These are phyloP conservation scores for Ametastegia equiseti DNA, from an alignment of 2,888 invertebrate species.

Conservation along the genomic window DNA sequence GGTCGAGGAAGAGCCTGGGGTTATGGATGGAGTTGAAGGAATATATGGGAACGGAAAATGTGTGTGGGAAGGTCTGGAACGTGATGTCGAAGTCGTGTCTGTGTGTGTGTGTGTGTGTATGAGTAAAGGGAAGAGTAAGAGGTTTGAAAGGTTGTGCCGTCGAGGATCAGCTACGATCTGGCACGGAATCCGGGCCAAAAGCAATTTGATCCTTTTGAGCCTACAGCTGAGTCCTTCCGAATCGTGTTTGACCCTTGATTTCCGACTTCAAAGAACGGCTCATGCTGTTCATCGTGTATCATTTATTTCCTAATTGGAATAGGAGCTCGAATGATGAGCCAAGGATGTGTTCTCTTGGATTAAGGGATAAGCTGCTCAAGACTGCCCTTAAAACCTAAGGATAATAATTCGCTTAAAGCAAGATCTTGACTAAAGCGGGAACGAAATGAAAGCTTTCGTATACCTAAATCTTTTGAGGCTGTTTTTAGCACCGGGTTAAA, in stretches of 20 bases:
- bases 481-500: neutral
- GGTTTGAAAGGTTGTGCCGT: constrained; percentile 17
- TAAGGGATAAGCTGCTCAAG: neutral
- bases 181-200: constrained; percentile 19
- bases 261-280: constrained; percentile 20
- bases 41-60: too few species aligned
- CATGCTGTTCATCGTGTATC: constrained; percentile 2
- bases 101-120: neutral
- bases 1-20: neutral
- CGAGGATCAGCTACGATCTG: constrained; percentile 32
- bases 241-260: constrained; percentile 35
- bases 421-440: neutral
- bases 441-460: neutral
- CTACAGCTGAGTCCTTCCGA: constrained; percentile 22
- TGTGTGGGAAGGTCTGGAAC: neutral
- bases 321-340: neutral
- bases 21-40: neutral
- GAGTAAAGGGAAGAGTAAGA: neutral
- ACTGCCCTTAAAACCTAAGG: neutral
- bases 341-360: neutral
- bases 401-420: neutral
- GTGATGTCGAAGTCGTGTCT: neutral
- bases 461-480: neutral
- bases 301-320: neutral
- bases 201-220: constrained; percentile 27